Base-by-base conservation (phyloP, 1,140 invertebrate species). In the Lasioglossum baleicum region DNA sequence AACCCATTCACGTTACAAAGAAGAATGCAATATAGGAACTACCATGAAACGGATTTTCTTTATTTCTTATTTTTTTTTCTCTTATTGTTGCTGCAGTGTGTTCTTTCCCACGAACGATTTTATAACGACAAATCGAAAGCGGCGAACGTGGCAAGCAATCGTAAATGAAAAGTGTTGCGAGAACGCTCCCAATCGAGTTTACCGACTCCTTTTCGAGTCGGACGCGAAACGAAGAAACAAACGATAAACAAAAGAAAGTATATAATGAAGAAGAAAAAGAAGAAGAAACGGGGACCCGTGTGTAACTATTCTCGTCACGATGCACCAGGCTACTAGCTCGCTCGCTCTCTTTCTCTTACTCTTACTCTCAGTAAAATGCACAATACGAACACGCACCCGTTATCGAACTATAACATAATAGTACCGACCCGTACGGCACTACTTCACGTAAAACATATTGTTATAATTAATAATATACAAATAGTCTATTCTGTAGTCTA, bases 391-490 rank as follows among this genome's bases (percentile, higher is more conserved):
- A 81, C 74, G 68, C 80, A 82, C 75, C 78, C 84, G 68, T 85
- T 87, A 89, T 88, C 84, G 86, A 89, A 86, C 84, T 88, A 74
- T n/a, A n/a, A 80, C 80, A 85, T 80, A 87, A 86, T 83, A 84
- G 77, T 82, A 80, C 80, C 74, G 77, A 64, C 81, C 73, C 71
- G 56, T 56, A 81, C 84, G 85, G 78, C 82, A 72, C 79, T 73
- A 83, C 75, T 77, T 66, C 70, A 83, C 80, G 68, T 78, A 88
- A 86, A 87, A 87, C 81, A 88, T 88, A 87, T 90, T 83, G 68
- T 81, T 78, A 80, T 44, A 82, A 78, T 71, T 87, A 89, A 88
- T 86, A 89, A 88, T 88, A 89, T 90, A 90, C 87, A 88, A 90
- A 86, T 90, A 88, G 88, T 83, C 87, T 80, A 80, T 80, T 64